Conservation (phyloP, 2,797 vertebrate genomes). For the Ctenopoma kingsleyae region DNA sequence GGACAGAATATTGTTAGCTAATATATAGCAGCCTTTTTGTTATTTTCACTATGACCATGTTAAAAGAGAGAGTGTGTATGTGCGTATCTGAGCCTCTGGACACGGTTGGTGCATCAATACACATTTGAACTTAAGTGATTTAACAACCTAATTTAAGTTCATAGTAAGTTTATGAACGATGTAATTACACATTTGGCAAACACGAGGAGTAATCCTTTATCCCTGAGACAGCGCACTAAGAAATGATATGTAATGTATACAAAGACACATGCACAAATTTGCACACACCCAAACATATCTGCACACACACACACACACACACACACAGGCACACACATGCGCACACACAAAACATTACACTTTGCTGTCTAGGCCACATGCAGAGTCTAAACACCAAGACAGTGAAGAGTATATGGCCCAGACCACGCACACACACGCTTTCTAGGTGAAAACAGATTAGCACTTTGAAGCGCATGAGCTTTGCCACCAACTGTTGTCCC, state of each 20-base stretch:
- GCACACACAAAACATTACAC: background rate
- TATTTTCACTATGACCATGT: constrained; percentile 15
- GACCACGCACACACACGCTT: constrained; percentile 7
- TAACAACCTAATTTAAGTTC: background rate
- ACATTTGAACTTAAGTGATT: background rate
- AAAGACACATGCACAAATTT: background rate
- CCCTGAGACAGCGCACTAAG: background rate
- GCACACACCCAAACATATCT: background rate
- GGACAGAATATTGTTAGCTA: constrained; percentile 15
- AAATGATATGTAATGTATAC: background rate
- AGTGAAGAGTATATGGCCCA: constrained; percentile 20
- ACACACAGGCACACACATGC: background rate
- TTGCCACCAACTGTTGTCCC: constrained; percentile 50
- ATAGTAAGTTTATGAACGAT: background rate
- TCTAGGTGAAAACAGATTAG: constrained; percentile 52
- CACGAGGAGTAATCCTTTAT: background rate
- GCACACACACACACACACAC: background rate
- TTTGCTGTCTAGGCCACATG: constrained; percentile 18
- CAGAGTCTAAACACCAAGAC: constrained; percentile 21
- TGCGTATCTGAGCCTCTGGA: background rate
- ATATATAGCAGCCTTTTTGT: constrained; percentile 25
- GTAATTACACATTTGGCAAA: background rate
- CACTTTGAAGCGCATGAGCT: constrained; percentile 12
- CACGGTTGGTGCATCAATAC: background rate
- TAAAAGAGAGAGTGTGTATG: constrained; percentile 7